Conservation (phyloP, 2,888 invertebrate genomes). For the Amiota communis region DNA sequence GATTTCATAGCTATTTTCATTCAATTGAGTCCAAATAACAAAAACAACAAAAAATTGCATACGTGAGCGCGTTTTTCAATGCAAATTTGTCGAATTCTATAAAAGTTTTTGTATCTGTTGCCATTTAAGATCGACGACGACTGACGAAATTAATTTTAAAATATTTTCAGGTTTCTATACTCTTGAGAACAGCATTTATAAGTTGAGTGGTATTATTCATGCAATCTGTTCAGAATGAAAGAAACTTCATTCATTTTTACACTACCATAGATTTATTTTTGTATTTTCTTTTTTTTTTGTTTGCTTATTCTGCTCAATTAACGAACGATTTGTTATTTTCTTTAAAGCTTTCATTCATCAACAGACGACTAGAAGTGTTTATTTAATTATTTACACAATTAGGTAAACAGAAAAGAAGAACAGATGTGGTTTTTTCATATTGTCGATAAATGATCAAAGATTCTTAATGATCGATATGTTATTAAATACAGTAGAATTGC, state of each 20-base stretch:
- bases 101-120: no score
- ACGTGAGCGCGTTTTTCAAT: neutral
- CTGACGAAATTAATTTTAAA: neutral
- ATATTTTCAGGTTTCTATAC: neutral
- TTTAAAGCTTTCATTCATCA: neutral
- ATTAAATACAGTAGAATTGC: no score
- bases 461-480: no score
- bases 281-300: neutral
- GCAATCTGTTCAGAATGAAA: no score
- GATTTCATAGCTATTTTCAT: slow-evolving; percentile 16
- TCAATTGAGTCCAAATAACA: slow-evolving; percentile 34
- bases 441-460: no score
- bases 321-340: neutral
- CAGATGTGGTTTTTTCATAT: no score
- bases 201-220: no score
- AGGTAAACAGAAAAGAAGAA: slow-evolving; percentile 33
- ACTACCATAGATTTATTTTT: neutral
- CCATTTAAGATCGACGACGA: no score
- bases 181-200: no score
- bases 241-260: no score
- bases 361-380: slow-evolving; percentile 49
- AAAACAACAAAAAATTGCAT: slow-evolving; percentile 7
- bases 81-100: slow-evolving; percentile 1
- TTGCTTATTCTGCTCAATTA: neutral
- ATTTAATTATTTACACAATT: slow-evolving; percentile 46